Evolutionary conservation across 1,140 invertebrate species (phyloP).

Genomic region (Zaprionus taronus): DNA sequence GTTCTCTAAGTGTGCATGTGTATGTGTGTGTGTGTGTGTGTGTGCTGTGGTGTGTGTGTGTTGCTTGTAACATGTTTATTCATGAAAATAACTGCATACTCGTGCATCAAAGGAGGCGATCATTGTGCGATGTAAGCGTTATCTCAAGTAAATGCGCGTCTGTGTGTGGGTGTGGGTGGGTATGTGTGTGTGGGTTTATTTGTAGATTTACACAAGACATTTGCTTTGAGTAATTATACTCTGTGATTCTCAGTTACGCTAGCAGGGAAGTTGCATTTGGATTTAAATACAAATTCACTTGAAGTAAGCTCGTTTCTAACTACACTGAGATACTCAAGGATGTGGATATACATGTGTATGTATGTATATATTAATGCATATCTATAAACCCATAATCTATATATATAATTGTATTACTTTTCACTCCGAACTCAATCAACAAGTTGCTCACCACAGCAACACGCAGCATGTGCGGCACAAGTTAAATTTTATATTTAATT

Average conservation of each 20-base stretch:
- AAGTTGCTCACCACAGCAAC: too few relatives aligned
- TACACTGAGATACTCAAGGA: too few relatives aligned
- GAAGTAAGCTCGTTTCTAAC: too few relatives aligned
- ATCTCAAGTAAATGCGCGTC: not conserved
- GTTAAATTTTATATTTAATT: too few relatives aligned
- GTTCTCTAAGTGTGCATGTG: slow-evolving; percentile 8
- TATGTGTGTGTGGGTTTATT: not conserved
- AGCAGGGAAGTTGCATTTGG: too few relatives aligned
- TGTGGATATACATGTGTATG: too few relatives aligned
- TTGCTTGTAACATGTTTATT: slow-evolving; percentile 34
- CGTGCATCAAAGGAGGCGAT: slow-evolving; percentile 4
- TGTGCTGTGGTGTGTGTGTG: slow-evolving; percentile 21
- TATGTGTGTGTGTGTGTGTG: slow-evolving; percentile 6
- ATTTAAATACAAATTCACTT: too few relatives aligned
- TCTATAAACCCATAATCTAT: too few relatives aligned
- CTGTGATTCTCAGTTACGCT: not conserved
- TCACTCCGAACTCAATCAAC: too few relatives aligned
- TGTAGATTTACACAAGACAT: not conserved
- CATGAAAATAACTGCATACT: slow-evolving; percentile 32
- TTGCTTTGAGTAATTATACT: not conserved
- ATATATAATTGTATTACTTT: too few relatives aligned
- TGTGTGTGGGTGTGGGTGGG: not conserved
- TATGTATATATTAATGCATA: too few relatives aligned
- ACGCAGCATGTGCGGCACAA: too few relatives aligned
- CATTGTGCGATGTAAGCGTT: not conserved